Conservation (phyloP, 2,113 vertebrate species). For the Aviceda subcristata region DNA sequence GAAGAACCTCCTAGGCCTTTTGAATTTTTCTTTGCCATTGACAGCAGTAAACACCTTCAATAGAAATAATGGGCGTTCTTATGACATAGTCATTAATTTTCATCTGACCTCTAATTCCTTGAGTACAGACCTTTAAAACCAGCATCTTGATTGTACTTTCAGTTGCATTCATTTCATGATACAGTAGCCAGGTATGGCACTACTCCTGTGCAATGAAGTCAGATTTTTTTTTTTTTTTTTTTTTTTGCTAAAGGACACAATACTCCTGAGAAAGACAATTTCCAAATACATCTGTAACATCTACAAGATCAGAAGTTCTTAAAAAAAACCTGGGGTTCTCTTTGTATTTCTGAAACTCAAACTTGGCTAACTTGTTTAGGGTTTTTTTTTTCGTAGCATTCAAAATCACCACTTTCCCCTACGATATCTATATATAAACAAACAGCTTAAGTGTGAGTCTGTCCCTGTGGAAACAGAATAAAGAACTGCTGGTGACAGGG, state of each 20-base stretch:
- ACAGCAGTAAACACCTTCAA: background rate
- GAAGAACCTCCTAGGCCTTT: background rate
- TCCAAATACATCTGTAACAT: background rate
- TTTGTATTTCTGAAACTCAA: background rate
- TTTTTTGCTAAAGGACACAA: background rate
- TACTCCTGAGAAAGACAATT: background rate
- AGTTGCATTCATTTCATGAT: background rate
- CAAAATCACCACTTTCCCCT: background rate
- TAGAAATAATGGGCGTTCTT: background rate
- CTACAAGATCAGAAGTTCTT: background rate
- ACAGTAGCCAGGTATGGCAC: background rate
- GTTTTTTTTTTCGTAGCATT: background rate
- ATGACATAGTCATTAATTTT: background rate
- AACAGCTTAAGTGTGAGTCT: background rate
- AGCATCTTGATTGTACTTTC: background rate
- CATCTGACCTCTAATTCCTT: background rate
- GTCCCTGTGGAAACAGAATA: background rate
- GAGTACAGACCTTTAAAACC: background rate
- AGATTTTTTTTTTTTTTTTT: background rate
- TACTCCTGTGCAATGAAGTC: background rate
- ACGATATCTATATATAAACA: background rate
- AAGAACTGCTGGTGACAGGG: background rate
- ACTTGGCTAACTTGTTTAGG: background rate
- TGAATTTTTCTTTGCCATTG: background rate
- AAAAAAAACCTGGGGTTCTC: background rate